These are phyloP conservation scores for Alloplasta piceator DNA, from an alignment of 2,888 invertebrate genomes.

Conservation along the genomic window DNA sequence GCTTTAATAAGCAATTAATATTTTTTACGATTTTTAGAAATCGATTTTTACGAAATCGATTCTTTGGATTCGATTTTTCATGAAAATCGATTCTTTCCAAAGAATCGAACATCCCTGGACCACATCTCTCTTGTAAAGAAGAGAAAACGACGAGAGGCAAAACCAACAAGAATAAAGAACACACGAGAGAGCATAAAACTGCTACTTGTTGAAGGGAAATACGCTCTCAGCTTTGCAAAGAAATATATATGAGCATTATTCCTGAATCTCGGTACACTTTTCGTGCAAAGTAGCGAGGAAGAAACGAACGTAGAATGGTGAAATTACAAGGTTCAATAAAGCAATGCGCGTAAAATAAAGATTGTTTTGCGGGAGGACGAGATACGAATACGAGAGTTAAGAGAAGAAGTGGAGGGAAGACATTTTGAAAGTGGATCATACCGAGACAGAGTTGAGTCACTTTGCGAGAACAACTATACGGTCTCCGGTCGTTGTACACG, in stretches of 20 bases:
- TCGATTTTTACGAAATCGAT: no score
- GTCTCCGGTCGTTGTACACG: conserved; percentile 18
- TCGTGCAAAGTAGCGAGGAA: not conserved
- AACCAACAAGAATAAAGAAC: conserved; percentile 3
- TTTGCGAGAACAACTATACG: conserved; percentile 25
- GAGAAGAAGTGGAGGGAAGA: conserved; percentile 6
- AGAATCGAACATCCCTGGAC: no score
- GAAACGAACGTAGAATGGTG: conserved; percentile 5
- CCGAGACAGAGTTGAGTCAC: conserved; percentile 45
- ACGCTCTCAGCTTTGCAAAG: conserved; percentile 15
- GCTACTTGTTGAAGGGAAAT: conserved; percentile 44
- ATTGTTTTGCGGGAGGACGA: conserved; percentile 13
- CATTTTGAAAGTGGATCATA: conserved; percentile 56
- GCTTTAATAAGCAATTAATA: no score
- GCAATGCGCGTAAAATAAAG: conserved; percentile 16
- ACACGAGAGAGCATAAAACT: conserved; percentile 1
- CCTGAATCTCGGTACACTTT: not conserved
- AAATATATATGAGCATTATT: not conserved
- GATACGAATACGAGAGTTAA: conserved; percentile 31
- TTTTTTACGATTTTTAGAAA: no score
- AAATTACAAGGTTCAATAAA: conserved; percentile 11
- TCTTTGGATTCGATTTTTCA: no score
- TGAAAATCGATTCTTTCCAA: no score
- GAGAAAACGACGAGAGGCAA: not conserved
- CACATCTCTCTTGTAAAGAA: conserved; percentile 17